phyloP scores from a whole-genome alignment of 2,888 invertebrate species.

The Patella caerulea region DNA sequence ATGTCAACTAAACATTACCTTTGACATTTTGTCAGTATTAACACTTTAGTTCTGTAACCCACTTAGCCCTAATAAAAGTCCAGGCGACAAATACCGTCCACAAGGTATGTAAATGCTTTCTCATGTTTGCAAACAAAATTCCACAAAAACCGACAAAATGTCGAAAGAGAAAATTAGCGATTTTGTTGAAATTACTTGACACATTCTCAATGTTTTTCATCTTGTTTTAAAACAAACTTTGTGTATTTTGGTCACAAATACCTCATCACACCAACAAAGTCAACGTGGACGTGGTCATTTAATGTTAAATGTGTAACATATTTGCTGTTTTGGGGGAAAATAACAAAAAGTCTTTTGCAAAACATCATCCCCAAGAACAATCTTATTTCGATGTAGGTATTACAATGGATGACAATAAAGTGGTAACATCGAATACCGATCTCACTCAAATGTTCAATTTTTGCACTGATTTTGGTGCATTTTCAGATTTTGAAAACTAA shows the following conservation, averaged over 20 bases:
- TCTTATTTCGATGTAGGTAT: too few species aligned
- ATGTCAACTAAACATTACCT: slow-evolving; percentile 10
- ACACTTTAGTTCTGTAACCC: not conserved
- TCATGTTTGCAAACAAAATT: slow-evolving; percentile 3
- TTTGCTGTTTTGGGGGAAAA: too few species aligned
- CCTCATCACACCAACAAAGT: not conserved
- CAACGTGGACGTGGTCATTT: too few species aligned
- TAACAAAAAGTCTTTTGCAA: too few species aligned
- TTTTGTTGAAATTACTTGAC: slow-evolving; percentile 2
- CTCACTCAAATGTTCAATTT: too few species aligned
- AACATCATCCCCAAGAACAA: too few species aligned
- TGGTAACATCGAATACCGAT: too few species aligned
- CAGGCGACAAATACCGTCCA: not conserved
- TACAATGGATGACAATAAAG: too few species aligned
- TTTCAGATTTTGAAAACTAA: too few species aligned
- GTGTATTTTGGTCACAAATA: not conserved
- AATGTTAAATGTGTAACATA: too few species aligned
- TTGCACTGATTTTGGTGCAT: too few species aligned
- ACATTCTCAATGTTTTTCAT: slow-evolving; percentile 12
- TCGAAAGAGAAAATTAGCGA: slow-evolving; percentile 6
- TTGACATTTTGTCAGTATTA: not conserved
- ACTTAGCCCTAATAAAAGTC: not conserved
- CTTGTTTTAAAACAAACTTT: not conserved
- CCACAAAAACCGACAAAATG: slow-evolving; percentile 2
- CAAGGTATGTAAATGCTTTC: slow-evolving; percentile 1